phyloP scores from a whole-genome alignment of 1,140 invertebrate genomes.

The Papilio glaucus region DNA sequence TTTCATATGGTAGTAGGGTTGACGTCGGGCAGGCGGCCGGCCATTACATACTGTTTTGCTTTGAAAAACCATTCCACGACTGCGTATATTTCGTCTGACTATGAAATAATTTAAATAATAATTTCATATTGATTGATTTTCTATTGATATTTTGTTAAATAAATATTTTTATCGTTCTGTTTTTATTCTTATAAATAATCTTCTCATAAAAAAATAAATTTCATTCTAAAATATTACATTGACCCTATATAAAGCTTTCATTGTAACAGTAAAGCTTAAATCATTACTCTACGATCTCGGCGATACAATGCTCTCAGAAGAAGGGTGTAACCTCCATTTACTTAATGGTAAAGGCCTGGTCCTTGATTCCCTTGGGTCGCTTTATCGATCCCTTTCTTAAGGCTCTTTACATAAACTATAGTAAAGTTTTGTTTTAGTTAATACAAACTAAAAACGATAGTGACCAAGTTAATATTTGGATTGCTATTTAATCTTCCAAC shows the following conservation, averaged over 20 bases:
- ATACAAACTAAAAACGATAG: not conserved
- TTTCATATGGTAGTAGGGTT: no score
- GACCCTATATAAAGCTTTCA: not conserved
- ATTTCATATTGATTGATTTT: no score
- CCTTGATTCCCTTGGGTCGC: constrained; percentile 5
- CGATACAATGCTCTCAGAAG: not conserved
- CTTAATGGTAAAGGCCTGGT: not conserved
- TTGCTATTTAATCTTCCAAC: not conserved
- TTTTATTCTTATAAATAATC: no score
- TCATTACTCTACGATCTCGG: not conserved
- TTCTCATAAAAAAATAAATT: no score
- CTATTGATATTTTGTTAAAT: no score
- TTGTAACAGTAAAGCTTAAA: not conserved
- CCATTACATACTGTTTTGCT: no score
- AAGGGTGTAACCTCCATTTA: constrained; percentile 15
- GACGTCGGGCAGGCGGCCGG: no score
- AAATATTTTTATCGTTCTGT: no score
- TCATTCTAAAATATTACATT: no score
- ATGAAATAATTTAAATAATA: no score
- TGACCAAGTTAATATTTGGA: not conserved
- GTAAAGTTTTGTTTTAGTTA: not conserved
- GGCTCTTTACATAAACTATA: not conserved
- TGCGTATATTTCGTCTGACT: no score
- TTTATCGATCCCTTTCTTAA: not conserved
- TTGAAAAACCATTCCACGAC: no score